A percentile compares a stretch with the other conserved stretches of the same genome.
These are phyloP conservation scores for Trisateles emortualis DNA, from an alignment of 2,888 invertebrate genomes.

Conservation along the genomic window DNA sequence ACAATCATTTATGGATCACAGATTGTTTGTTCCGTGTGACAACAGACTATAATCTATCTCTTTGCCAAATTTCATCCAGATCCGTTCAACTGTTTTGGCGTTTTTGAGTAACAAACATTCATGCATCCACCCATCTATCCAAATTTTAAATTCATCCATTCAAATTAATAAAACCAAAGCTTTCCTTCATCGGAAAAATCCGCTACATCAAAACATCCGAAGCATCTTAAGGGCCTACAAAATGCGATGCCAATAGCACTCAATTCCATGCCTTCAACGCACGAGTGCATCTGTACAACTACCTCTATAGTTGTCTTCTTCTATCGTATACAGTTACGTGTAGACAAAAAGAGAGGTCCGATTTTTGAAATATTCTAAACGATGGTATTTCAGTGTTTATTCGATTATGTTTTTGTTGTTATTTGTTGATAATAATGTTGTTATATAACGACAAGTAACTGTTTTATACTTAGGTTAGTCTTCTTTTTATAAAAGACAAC, in stretches of 20 bases:
- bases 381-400: conserved; percentile 35
- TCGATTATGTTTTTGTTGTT: conserved; percentile 41
- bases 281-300: conserved; percentile 53
- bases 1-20: no score
- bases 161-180: neutral
- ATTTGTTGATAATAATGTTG: conserved; percentile 36
- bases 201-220: conserved; percentile 41
- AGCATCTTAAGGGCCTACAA: conserved; percentile 36
- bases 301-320: conserved; percentile 34
- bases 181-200: conserved; percentile 29
- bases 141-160: neutral
- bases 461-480: no score
- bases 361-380: conserved; percentile 49
- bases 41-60: no score
- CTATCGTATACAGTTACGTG: conserved; percentile 6
- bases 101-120: no score
- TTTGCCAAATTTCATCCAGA: no score
- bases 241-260: conserved; percentile 43
- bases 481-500: no score
- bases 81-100: no score
- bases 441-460: no score
- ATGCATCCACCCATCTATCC: no score
- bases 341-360: conserved; percentile 29
- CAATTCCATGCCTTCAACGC: conserved; percentile 60
- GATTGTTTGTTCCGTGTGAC: no score